Conservation (phyloP, 2,113 vertebrate genomes). For the pig (Sus scrofa) region DNA sequence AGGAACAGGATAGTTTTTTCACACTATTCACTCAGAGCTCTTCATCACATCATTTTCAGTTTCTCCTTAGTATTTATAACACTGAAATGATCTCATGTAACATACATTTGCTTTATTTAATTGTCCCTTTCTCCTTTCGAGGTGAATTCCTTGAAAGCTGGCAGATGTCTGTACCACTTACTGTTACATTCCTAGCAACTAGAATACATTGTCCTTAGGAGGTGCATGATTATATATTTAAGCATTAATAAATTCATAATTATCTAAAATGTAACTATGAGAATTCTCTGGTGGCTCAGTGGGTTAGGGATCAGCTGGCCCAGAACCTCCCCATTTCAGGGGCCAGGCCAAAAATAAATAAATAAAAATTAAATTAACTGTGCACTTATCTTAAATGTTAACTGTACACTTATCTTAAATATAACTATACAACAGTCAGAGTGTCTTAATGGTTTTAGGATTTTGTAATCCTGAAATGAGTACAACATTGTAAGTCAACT, state of each 20-base stretch:
- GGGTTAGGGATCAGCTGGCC: no score
- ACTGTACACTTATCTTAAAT: no score
- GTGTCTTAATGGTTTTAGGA: not conserved
- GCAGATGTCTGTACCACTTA: not conserved
- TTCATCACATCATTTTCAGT: not conserved
- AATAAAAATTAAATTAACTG: no score
- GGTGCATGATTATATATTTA: not conserved
- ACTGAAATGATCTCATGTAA: not conserved
- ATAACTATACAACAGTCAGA: not conserved
- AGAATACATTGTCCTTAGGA: no score
- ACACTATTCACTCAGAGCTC: not conserved
- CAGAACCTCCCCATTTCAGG: no score
- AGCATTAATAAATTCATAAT: not conserved
- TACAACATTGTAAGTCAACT: no score
- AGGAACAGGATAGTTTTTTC: not conserved
- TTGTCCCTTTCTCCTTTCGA: not conserved
- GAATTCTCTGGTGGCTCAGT: no score
- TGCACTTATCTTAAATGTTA: no score
- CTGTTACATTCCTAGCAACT: not conserved
- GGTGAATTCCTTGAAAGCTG: not conserved
- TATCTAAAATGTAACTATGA: not conserved
- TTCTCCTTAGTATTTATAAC: not conserved
- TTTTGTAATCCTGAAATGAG: not conserved
- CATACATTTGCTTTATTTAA: not conserved
- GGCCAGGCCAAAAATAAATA: no score